Base-by-base conservation (phyloP, 2,888 invertebrate genomes). In the Rutpela maculata region DNA sequence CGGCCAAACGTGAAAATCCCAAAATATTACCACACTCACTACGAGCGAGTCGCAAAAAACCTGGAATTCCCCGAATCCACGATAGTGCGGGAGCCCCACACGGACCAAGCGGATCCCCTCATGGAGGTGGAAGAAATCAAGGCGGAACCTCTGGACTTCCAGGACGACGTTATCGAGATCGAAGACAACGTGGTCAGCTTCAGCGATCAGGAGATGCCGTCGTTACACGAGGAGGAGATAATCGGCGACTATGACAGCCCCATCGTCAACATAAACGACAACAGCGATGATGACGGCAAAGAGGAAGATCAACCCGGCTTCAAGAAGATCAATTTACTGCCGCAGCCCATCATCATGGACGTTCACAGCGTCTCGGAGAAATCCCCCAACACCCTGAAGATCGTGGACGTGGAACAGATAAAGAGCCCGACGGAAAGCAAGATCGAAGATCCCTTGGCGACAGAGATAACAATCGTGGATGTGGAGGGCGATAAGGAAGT, bases 1-100 rank as follows among this genome's bases (percentile, higher is more conserved):
- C 83, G 90, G 5, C 90, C 90, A 1, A 88, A 89, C 77, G 88
- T 89, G 1, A 90, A 90, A 84, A 85, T 89, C 26, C 89, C 90
- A 1, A 88, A 88, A 77, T 89, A 88, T 77, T 90, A 88, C 79
- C 87, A 89, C 63, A 31, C 69, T 6, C 59, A 57, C 15, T 80
- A 75, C 35, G 81, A 82, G 10, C 78, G 80, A 66, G 82, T 55
- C n/a, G 69, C 75, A n/a, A 78, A 76, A 12, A 63, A 31, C 0
- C 74, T 76, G 15, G 77, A 81, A 18, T 31, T 63, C 9, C 60
- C 70, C 26, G 87, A 85, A 35, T 81, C 83, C 15, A 78, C 81
- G 0, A 80, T 82, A 56, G 82, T 82, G 31, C 74, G 76, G 56
- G 83, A 81, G 69, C 83, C 81, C 12, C 84, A 81, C 76, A 82